Evolutionary conservation across 2,797 vertebrate genomes (phyloP), one percentile per base, ranked within the genome.

Genomic region (Ptychobarbus kaznakovi): DNA sequence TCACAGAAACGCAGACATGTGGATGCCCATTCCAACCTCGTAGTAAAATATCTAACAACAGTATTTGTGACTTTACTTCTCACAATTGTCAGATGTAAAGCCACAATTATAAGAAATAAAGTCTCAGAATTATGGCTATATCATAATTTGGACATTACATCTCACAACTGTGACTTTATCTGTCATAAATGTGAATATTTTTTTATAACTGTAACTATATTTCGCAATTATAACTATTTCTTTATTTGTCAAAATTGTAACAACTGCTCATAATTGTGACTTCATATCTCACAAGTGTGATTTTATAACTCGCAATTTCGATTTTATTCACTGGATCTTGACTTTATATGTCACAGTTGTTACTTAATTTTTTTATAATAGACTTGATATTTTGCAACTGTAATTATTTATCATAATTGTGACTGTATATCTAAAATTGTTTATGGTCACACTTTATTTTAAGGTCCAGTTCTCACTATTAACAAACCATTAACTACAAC

Each of bases 1-100:
- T 58, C 84, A 84, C 18, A 78, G 28, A 66, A 25, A 69, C 70
- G 81, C 74, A 69, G 53, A 49, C 77, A 51, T 72, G 65, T 42
- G 82, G 61, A 32, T 10, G 20, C n/a, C n/a, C 0, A 2, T 63
- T 63, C 56, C 8, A 4, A 63, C 4, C 38, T 58, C 35, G 11
- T 25, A 16, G 35, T 42, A 77, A 58, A 58, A 61, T 58, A n/a
- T 13, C 51, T 12, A 35, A 35, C 32, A 35, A 35, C 32, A 53
- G 1, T n/a, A 76, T 11, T 9, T 46, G 42, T 73, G 70, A 8
- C 18, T 25, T 72, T 44, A 80, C 42, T 20, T 70, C 13, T 46
- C 70, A 16, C 69, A 72, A 16, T 2, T 66, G 32, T 35, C 63
- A 66, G 28, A 66, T 18, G 32, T 35, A 18, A 66, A 66, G 28